Percentiles rank a stretch among this genome's conserved stretches.
Evolutionary conservation across 2,888 invertebrate species (phyloP).

Genomic region (Allacma fusca): DNA sequence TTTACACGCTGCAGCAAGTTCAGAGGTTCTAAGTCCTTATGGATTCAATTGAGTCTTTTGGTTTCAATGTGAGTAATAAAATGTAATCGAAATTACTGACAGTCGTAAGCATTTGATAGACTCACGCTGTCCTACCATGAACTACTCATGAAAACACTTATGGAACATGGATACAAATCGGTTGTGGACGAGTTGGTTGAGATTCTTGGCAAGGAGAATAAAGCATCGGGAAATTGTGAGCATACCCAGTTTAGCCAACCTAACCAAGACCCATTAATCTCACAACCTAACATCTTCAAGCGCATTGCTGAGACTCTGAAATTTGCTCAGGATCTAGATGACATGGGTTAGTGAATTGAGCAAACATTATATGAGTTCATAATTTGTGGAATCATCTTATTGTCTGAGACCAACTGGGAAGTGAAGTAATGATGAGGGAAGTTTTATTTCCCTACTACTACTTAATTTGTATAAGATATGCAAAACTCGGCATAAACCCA

Average conservation of each 20-base stretch:
- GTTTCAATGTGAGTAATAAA: background rate
- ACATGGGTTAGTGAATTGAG: background rate
- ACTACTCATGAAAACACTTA: background rate
- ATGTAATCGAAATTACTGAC: background rate
- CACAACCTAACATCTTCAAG: background rate
- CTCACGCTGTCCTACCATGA: constrained; percentile 1
- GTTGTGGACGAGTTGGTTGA: constrained; percentile 53
- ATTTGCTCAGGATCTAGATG: constrained; percentile 20
- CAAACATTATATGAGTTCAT: too few relatives aligned
- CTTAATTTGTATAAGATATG: too few relatives aligned
- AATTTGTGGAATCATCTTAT: too few relatives aligned
- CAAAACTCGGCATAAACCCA: too few relatives aligned
- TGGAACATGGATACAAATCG: constrained; percentile 36
- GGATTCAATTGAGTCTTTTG: background rate
- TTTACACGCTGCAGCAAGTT: constrained; percentile 17
- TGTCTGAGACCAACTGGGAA: too few relatives aligned
- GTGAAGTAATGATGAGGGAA: too few relatives aligned
- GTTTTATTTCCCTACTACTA: too few relatives aligned
- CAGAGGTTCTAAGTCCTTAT: constrained; percentile 7
- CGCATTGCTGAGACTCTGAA: constrained; percentile 19
- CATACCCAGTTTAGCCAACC: background rate
- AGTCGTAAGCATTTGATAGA: background rate
- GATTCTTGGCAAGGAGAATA: constrained; percentile 51
- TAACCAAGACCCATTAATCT: background rate
- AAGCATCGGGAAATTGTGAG: background rate